Evolutionary conservation across 64 coral and sea anemone genomes (phyloP).

Genomic region (Stichodactyla helianthus): DNA sequence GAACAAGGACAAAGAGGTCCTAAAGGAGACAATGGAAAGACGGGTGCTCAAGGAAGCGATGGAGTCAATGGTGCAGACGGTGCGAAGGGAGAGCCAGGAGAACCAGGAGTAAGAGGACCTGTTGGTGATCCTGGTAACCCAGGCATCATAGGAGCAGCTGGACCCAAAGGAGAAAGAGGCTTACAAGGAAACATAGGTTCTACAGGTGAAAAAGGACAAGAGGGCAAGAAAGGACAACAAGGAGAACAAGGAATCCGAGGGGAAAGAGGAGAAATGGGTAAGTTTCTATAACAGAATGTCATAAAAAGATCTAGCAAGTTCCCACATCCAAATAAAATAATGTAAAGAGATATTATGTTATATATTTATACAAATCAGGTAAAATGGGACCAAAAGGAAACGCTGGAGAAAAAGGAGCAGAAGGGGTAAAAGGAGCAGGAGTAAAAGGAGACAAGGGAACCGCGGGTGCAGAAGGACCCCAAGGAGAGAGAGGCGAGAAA

Average conservation of each 20-base stretch:
- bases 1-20: constrained; percentile 1
- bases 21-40: constrained; percentile 3
- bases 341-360: not conserved
- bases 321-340: not conserved
- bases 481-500: constrained; percentile 16
- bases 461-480: constrained; percentile 3
- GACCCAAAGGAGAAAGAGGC: constrained; percentile 17
- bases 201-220: not conserved
- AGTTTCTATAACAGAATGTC: not conserved
- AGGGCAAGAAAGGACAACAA: constrained; percentile 1
- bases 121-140: not conserved
- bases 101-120: constrained; percentile 16
- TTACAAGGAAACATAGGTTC: not conserved
- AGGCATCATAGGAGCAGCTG: not conserved
- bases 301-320: not conserved
- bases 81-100: not conserved
- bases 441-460: not conserved
- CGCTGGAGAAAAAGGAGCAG: constrained; percentile 15
- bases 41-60: constrained; percentile 21
- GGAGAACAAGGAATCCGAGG: constrained; percentile 11
- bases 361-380: not conserved
- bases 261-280: not conserved
- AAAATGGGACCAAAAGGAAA: not conserved
- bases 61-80: not conserved
- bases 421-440: constrained; percentile 1